phyloP scores from a whole-genome alignment of 2,797 vertebrate species.

The Ataeniobius toweri region DNA sequence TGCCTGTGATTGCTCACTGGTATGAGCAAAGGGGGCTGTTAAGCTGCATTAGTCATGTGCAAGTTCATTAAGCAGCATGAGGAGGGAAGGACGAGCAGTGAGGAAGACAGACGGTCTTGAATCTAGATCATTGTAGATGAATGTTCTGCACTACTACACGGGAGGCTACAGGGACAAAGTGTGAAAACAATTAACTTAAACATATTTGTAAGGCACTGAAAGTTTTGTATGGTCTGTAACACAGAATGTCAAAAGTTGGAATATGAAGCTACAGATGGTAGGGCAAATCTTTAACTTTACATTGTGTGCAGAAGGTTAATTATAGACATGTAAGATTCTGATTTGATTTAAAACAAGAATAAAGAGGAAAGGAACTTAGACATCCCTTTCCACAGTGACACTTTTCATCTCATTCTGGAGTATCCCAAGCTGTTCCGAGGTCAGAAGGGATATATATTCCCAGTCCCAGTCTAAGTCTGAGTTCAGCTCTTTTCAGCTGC shows the following conservation, averaged over 20 bases:
- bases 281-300: slow-evolving; percentile 23
- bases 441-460: background rate
- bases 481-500: no score
- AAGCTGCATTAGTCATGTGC: slow-evolving; percentile 71
- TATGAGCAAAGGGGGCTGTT: slow-evolving; percentile 65
- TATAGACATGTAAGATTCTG: slow-evolving; percentile 7
- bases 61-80: slow-evolving; percentile 76
- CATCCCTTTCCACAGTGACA: background rate
- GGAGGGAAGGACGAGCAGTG: slow-evolving; percentile 59
- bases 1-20: slow-evolving; percentile 55
- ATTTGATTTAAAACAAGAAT: background rate
- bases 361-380: background rate
- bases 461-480: background rate
- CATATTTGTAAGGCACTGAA: no score
- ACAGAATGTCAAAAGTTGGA: no score
- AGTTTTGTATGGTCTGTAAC: no score
- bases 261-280: no score
- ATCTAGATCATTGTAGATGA: slow-evolving; percentile 67
- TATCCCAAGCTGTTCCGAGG: background rate
- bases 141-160: slow-evolving; percentile 63
- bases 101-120: slow-evolving; percentile 62
- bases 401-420: background rate
- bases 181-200: slow-evolving; percentile 41
- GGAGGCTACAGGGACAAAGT: slow-evolving; percentile 40
- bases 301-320: slow-evolving; percentile 6